phyloP scores from a whole-genome alignment of 2,797 vertebrate genomes.

The Hypotaenidia philippensis region DNA sequence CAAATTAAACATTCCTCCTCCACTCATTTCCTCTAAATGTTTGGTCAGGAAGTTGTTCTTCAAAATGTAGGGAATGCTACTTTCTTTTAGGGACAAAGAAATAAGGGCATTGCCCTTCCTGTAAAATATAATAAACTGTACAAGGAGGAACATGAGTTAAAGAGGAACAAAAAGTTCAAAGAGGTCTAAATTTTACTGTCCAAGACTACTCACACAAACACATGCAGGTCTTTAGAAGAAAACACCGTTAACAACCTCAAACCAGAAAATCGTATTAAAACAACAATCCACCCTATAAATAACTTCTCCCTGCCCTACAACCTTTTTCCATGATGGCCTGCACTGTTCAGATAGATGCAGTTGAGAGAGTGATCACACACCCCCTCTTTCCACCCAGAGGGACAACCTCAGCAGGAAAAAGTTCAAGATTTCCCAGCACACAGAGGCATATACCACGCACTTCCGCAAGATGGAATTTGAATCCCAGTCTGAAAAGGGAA shows the following conservation, averaged over 20 bases:
- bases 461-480: background rate
- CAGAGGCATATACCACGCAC: rapidly evolving
- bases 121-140: background rate
- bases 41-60: background rate
- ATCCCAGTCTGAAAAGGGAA: background rate
- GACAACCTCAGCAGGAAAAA: background rate
- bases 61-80: background rate
- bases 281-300: background rate
- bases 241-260: background rate
- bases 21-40: background rate
- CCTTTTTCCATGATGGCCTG: background rate
- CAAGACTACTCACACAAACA: background rate
- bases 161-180: background rate
- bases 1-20: background rate
- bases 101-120: background rate
- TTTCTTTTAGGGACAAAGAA: conserved; percentile 18
- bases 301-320: background rate
- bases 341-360: background rate
- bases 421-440: background rate
- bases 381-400: background rate
- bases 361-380: background rate
- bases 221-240: background rate
- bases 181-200: background rate
- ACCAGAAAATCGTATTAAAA: background rate
- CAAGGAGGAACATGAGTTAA: background rate